phyloP scores from a whole-genome alignment of 2,797 vertebrate genomes.

The Ibycter americanus region DNA sequence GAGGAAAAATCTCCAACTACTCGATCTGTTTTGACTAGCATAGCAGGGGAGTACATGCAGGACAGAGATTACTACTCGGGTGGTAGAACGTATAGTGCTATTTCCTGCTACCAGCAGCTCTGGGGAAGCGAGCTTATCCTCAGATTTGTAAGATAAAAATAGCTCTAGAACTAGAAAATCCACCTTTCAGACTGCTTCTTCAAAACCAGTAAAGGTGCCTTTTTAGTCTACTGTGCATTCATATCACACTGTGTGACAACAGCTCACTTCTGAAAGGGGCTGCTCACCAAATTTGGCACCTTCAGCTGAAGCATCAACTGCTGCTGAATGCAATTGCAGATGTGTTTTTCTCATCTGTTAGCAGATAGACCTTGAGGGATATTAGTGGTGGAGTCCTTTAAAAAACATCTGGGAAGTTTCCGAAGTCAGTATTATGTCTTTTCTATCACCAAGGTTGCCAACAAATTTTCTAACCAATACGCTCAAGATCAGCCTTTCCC shows the following conservation, averaged over 20 bases:
- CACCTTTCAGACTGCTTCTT: background rate
- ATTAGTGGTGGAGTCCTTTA: background rate
- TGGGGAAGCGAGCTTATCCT: background rate
- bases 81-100: background rate
- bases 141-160: background rate
- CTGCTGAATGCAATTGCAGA: background rate
- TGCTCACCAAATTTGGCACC: background rate
- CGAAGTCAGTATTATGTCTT: background rate
- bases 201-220: background rate
- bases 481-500: background rate
- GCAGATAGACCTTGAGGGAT: background rate
- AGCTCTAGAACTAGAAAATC: background rate
- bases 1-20: background rate
- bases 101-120: background rate
- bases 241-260: background rate
- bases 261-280: background rate
- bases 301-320: background rate
- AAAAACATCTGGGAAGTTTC: background rate
- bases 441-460: background rate
- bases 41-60: background rate
- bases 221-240: background rate
- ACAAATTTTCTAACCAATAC: background rate
- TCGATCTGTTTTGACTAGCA: background rate
- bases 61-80: background rate
- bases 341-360: background rate